Evolutionary conservation across 1,140 invertebrate genomes (phyloP).

Genomic region (Rhyacophila brunnea): DNA sequence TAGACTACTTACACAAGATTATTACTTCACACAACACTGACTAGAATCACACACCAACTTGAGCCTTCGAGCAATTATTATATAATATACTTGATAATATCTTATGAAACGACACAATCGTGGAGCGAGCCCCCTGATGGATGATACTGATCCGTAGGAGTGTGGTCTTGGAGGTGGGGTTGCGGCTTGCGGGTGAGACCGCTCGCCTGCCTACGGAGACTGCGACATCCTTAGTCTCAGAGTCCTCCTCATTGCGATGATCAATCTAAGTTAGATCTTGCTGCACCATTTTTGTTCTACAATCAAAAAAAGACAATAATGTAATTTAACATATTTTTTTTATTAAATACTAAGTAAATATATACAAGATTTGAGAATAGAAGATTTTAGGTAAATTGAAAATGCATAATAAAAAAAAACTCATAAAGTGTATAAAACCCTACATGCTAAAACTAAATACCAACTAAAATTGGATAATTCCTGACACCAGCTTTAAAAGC

Average conservation of each 20-base stretch:
- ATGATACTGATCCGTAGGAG: conserved; percentile 3
- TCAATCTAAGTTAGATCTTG: conserved; percentile 54
- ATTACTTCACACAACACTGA: not conserved
- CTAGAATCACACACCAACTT: conserved; percentile 1
- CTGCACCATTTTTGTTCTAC: conserved; percentile 51
- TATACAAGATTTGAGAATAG: too few species aligned
- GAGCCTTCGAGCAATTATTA: not conserved
- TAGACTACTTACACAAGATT: not conserved
- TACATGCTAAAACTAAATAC: too few species aligned
- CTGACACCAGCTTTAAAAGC: too few species aligned
- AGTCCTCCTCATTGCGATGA: conserved; percentile 20
- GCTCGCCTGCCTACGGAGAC: conserved; percentile 26
- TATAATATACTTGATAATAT: too few species aligned
- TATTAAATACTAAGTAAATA: too few species aligned
- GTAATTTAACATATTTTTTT: too few species aligned
- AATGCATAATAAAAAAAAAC: too few species aligned
- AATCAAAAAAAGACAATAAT: conserved; percentile 14
- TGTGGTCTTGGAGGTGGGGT: not conserved
- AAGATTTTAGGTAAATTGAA: too few species aligned
- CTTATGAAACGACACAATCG: too few species aligned
- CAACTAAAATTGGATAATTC: too few species aligned
- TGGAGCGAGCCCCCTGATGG: not conserved
- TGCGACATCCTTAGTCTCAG: conserved; percentile 9
- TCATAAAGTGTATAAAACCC: too few species aligned
- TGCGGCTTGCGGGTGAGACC: not conserved